A percentile compares a stretch with the other conserved stretches of the same genome.
phyloP scores from a whole-genome alignment of 2,888 invertebrate genomes.

The Sarcophaga carnaria region DNA sequence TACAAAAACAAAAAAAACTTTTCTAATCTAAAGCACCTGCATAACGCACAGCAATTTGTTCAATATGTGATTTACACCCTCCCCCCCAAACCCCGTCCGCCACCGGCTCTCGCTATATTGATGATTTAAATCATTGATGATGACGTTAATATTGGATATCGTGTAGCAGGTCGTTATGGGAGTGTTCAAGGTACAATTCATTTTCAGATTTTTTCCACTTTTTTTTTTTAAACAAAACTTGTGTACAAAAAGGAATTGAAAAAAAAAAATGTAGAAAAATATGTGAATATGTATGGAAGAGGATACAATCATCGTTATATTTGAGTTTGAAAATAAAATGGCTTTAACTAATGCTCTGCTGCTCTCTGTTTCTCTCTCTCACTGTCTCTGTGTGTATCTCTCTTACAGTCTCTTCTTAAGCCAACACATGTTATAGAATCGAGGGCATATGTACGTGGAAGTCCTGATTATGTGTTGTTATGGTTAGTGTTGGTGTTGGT shows the following conservation, averaged over 20 bases:
- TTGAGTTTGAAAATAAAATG: not conserved
- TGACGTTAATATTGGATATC: conserved; percentile 67
- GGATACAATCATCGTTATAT: conserved; percentile 16
- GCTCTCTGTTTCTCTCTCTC: too few relatives aligned
- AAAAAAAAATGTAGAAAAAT: not conserved
- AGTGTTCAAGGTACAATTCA: conserved; percentile 64
- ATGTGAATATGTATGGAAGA: conserved; percentile 2
- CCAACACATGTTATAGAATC: too few relatives aligned
- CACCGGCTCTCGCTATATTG: not conserved
- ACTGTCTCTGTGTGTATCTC: too few relatives aligned
- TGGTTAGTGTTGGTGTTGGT: not conserved
- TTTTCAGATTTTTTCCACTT: conserved; percentile 1
- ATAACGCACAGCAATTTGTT: not conserved
- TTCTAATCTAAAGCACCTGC: conserved; percentile 22
- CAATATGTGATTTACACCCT: conserved; percentile 30
- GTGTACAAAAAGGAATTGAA: conserved; percentile 16
- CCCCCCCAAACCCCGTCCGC: not conserved
- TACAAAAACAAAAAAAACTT: not conserved
- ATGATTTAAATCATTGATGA: conserved; percentile 58
- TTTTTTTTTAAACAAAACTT: not conserved
- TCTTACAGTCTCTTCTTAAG: too few relatives aligned
- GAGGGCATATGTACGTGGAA: too few relatives aligned
- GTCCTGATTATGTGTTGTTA: too few relatives aligned
- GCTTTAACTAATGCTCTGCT: not conserved
- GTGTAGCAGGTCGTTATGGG: conserved; percentile 55